Conservation (phyloP, 2,797 vertebrate genomes). For the Macropodus opercularis region DNA sequence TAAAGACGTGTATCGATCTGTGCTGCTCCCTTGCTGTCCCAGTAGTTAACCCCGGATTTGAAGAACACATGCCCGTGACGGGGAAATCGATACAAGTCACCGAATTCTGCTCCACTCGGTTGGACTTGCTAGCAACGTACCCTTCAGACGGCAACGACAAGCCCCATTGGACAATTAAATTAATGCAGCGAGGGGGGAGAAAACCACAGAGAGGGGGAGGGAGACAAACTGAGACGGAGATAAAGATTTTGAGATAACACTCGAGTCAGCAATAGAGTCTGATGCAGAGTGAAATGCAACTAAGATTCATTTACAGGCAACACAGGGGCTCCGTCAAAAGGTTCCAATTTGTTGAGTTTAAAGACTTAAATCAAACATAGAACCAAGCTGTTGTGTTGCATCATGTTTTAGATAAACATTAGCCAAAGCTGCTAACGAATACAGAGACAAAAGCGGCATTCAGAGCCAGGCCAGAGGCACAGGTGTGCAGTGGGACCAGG, state of each 20-base stretch:
- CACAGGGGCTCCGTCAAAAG: too few relatives aligned
- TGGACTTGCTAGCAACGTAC: constrained; percentile 1
- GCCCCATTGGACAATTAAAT: constrained; percentile 22
- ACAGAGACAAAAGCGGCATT: neutral
- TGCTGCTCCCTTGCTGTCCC: constrained; percentile 37
- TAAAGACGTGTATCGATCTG: constrained; percentile 45
- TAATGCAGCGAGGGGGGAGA: constrained; percentile 23
- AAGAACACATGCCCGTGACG: constrained; percentile 38
- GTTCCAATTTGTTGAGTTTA: neutral
- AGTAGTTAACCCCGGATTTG: constrained; percentile 60
- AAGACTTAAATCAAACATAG: neutral
- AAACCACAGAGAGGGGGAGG: constrained; percentile 5
- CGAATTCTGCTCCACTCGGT: constrained; percentile 21
- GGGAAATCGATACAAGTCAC: constrained; percentile 54
- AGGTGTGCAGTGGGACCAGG: neutral
- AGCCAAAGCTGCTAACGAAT: neutral
- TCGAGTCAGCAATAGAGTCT: neutral
- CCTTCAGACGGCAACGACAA: constrained; percentile 17
- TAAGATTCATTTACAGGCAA: too few relatives aligned
- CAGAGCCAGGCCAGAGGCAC: too few relatives aligned
- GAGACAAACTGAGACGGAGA: constrained; percentile 10
- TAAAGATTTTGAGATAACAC: constrained; percentile 14
- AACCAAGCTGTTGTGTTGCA: neutral
- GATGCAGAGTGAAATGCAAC: neutral
- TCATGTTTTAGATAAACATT: neutral